phyloP scores from a whole-genome alignment of 2,797 vertebrate species.

The Benthosema pterotum region DNA sequence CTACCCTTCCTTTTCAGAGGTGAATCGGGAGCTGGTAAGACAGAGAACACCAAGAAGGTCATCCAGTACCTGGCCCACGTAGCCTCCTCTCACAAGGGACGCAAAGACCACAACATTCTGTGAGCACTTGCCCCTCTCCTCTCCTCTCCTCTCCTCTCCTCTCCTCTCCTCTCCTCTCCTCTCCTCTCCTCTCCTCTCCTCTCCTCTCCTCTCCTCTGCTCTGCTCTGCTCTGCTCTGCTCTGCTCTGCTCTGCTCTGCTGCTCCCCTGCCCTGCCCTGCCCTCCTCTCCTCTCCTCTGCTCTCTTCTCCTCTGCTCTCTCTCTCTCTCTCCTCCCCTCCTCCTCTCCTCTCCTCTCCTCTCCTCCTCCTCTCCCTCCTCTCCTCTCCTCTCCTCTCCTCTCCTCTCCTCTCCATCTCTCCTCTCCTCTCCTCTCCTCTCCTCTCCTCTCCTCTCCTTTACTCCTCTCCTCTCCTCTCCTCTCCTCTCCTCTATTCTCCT shows the following conservation, averaged over 20 bases:
- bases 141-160: conserved; percentile 9
- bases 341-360: neutral
- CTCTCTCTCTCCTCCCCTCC: no score
- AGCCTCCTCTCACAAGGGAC: conserved; percentile 95
- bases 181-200: neutral
- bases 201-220: neutral
- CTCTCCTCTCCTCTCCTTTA: conserved; percentile 9
- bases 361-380: neutral
- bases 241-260: neutral
- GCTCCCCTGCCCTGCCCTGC: no score
- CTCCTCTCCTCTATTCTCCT: no score
- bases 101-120: conserved; percentile 97
- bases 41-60: conserved; percentile 97
- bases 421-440: no score
- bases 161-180: neutral
- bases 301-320: neutral
- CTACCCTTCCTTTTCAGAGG: conserved; percentile 80
- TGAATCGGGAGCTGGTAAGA: conserved; percentile 96
- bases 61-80: conserved; percentile 98
- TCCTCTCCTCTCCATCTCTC: no score
- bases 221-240: conserved; percentile 6
- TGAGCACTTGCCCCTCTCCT: conserved; percentile 78
- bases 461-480: neutral
- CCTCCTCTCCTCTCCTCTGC: neutral
- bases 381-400: neutral